Evolutionary conservation across 2,888 invertebrate species (phyloP).

Genomic region (Macrosoma leucophasiata): DNA sequence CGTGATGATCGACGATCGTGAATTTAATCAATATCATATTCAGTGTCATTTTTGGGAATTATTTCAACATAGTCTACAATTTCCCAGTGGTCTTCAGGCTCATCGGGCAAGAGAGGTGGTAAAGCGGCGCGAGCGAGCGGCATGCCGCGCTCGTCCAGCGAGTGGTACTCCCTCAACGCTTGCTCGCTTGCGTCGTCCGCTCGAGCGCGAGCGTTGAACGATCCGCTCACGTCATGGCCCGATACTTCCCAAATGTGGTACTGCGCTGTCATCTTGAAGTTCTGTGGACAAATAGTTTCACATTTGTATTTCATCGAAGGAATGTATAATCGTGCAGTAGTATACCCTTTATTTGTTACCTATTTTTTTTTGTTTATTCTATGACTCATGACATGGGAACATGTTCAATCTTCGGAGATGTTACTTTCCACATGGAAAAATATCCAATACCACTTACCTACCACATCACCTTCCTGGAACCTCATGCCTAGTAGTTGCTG

Average conservation of each 20-base stretch:
- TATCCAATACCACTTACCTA: too few relatives aligned
- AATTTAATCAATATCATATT: constrained; percentile 1
- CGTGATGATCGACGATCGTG: not conserved
- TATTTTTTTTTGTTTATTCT: too few relatives aligned
- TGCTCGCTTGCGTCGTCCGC: constrained; percentile 62
- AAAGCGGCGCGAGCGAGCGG: constrained; percentile 77
- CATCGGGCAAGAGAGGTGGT: constrained; percentile 64
- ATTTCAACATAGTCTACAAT: constrained; percentile 81
- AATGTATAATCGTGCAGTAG: too few relatives aligned
- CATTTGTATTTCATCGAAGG: too few relatives aligned
- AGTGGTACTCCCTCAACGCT: constrained; percentile 76
- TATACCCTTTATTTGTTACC: too few relatives aligned
- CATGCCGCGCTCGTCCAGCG: constrained; percentile 75
- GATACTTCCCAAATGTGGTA: constrained; percentile 65
- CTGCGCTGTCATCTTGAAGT: constrained; percentile 77
- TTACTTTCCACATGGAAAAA: too few relatives aligned
- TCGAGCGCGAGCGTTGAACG: constrained; percentile 78
- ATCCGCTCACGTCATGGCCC: constrained; percentile 74
- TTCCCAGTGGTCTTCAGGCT: constrained; percentile 78
- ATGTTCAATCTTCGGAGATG: too few relatives aligned
- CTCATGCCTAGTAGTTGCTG: too few relatives aligned
- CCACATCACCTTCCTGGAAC: too few relatives aligned
- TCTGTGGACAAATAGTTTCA: constrained; percentile 60
- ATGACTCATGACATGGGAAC: too few relatives aligned
- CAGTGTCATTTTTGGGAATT: constrained; percentile 29